Percentiles rank a stretch among this genome's conserved stretches.
Evolutionary conservation across 2,888 invertebrate species (phyloP).

Genomic region (Micropterix aruncella): DNA sequence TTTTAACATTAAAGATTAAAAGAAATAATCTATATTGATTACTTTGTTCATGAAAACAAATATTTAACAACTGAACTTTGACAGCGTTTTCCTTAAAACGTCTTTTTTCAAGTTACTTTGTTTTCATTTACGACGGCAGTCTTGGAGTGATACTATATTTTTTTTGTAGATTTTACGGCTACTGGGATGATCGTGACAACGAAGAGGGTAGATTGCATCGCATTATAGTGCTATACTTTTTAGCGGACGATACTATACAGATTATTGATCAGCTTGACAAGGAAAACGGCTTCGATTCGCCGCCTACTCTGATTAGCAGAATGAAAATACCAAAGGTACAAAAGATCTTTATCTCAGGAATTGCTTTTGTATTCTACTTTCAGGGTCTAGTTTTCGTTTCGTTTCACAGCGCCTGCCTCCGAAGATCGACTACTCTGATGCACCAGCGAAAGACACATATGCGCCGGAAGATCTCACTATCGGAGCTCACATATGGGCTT

Average conservation of each 20-base stretch:
- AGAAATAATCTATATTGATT: too few species aligned
- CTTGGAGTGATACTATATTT: too few species aligned
- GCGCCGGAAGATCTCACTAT: slow-evolving; percentile 66
- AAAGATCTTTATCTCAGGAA: neutral
- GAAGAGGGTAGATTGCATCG: slow-evolving; percentile 65
- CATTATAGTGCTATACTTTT: slow-evolving; percentile 69
- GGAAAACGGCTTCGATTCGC: slow-evolving; percentile 57
- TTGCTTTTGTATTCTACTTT: too few species aligned
- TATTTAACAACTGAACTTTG: too few species aligned
- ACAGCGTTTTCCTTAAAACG: too few species aligned
- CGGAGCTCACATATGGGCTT: slow-evolving; percentile 68
- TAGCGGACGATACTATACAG: slow-evolving; percentile 82
- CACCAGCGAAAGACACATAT: slow-evolving; percentile 32
- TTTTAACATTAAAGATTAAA: too few species aligned
- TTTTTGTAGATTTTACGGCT: slow-evolving; percentile 59
- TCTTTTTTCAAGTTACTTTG: too few species aligned
- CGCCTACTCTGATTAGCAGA: slow-evolving; percentile 59
- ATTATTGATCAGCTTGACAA: slow-evolving; percentile 58
- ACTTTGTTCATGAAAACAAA: too few species aligned
- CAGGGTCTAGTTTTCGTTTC: too few species aligned
- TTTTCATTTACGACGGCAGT: too few species aligned
- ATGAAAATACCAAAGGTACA: slow-evolving; percentile 66
- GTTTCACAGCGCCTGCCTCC: neutral
- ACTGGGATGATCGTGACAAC: slow-evolving; percentile 77
- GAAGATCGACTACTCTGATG: slow-evolving; percentile 28